phyloP scores from a whole-genome alignment of 2,888 invertebrate species.

The Pimpla rufipes region DNA sequence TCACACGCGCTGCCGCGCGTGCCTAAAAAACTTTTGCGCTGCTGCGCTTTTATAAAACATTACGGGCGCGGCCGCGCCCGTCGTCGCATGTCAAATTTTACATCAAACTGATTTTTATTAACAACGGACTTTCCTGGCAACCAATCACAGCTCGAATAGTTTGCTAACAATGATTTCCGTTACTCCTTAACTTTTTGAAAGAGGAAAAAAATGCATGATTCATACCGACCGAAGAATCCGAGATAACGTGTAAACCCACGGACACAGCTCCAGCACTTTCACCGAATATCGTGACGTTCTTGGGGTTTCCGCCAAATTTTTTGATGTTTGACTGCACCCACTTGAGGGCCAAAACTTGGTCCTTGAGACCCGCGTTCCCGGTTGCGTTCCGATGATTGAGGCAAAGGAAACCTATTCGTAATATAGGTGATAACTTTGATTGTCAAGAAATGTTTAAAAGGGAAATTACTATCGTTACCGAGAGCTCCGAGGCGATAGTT shows the following conservation, averaged over 20 bases:
- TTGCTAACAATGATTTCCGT: too few species aligned
- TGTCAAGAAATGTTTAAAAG: too few species aligned
- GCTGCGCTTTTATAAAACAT: too few species aligned
- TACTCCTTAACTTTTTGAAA: neutral
- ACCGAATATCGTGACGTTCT: constrained; percentile 87
- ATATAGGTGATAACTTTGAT: neutral
- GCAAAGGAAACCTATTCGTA: constrained; percentile 71
- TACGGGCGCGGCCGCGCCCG: too few species aligned
- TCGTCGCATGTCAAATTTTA: too few species aligned
- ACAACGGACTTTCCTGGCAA: too few species aligned
- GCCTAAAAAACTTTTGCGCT: too few species aligned
- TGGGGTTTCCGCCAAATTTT: constrained; percentile 86
- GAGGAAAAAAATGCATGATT: too few species aligned
- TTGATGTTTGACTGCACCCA: constrained; percentile 87
- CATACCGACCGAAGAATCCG: constrained; percentile 72
- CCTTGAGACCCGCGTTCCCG: constrained; percentile 82
- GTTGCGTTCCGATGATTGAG: constrained; percentile 71
- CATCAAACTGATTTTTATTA: too few species aligned
- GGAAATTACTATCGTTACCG: neutral
- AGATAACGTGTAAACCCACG: constrained; percentile 72
- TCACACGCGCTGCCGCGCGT: too few species aligned
- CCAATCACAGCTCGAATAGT: too few species aligned
- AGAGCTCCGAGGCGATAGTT: constrained; percentile 58
- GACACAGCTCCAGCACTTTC: constrained; percentile 86
- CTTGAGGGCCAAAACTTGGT: constrained; percentile 86